phyloP scores from a whole-genome alignment of 1,140 invertebrate genomes.

The Limonius californicus region DNA sequence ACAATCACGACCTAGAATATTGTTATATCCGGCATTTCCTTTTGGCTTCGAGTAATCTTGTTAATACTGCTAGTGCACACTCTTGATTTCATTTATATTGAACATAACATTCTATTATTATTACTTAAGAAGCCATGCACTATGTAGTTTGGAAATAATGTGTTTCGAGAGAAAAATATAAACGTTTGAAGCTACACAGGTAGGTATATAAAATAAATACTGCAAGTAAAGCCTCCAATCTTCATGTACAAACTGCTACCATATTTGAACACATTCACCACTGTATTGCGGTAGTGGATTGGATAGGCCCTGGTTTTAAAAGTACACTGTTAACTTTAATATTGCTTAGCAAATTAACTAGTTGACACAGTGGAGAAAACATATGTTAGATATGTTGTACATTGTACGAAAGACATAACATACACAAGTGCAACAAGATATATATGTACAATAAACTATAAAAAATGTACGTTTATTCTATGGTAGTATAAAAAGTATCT shows the following conservation, averaged over 20 bases:
- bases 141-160: neutral
- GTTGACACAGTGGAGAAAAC: neutral
- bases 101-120: neutral
- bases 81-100: neutral
- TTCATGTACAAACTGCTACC: conserved; percentile 34
- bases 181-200: neutral
- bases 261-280: conserved; percentile 43
- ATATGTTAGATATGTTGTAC: conserved; percentile 1
- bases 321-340: conserved; percentile 4
- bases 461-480: conserved; percentile 8
- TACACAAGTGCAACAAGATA: conserved; percentile 11
- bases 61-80: neutral
- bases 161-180: too few relatives aligned
- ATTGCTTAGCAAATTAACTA: neutral
- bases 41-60: neutral
- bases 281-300: conserved; percentile 39
- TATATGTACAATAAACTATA: conserved; percentile 13
- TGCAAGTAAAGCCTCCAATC: conserved; percentile 4
- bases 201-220: conserved; percentile 5
- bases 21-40: too few relatives aligned
- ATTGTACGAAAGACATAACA: conserved; percentile 5
- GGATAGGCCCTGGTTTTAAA: conserved; percentile 39
- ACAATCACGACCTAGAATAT: too few relatives aligned
- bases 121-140: neutral
- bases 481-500: conserved; percentile 6